Base-by-base conservation (phyloP, 1,140 invertebrate genomes). In the Ceratosolen fusciceps region DNA sequence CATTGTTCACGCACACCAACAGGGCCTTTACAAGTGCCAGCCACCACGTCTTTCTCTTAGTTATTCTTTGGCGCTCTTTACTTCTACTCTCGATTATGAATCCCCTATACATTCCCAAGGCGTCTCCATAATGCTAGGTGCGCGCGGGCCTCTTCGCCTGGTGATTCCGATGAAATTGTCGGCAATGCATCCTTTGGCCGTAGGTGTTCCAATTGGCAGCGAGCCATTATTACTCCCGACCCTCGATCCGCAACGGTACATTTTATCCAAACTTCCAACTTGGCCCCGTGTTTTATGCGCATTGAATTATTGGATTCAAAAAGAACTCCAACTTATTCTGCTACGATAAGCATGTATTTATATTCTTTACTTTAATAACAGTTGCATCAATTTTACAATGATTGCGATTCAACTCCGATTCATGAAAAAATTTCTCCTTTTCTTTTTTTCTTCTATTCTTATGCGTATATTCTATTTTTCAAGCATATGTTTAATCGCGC, bases 1-100 rank as follows among this genome's bases (percentile, higher is more conserved):
- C 72, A 74, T 79, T 79, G 78, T 74, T 70, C 62, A 7, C 58
- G 24, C 49, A 24, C 26, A 9, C 29, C n/a, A n/a, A n/a, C n/a
- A n/a, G n/a, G n/a, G n/a, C n/a, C 21, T 70, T 39, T 31, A 12
- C 52, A 49, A 71, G 67, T 58, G 26, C 21, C 29, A 31, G 67
- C 54, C n/a, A n/a, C n/a, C 19, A 54, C 26, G 14, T 68, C 47
- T 49, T 56, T 58, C 5, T 56, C 37, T 43, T 19, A 8, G 39
- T 52, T 47, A 12, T 60, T 39, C 54, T 43, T 43, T 2, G 1
- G 37, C 24, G 2, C 37, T 21, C 21, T 8, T 19, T 62, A 26
- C 37, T 19, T 52, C 49, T 39, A 70, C 31, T 34, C 60, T 21
- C 31, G 29, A 62, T 19, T 37, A 34, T 12, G 7, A 37, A 62